These are phyloP conservation scores for Bujurquina vittata DNA, from an alignment of 2,113 vertebrate genomes.

Conservation along the genomic window DNA sequence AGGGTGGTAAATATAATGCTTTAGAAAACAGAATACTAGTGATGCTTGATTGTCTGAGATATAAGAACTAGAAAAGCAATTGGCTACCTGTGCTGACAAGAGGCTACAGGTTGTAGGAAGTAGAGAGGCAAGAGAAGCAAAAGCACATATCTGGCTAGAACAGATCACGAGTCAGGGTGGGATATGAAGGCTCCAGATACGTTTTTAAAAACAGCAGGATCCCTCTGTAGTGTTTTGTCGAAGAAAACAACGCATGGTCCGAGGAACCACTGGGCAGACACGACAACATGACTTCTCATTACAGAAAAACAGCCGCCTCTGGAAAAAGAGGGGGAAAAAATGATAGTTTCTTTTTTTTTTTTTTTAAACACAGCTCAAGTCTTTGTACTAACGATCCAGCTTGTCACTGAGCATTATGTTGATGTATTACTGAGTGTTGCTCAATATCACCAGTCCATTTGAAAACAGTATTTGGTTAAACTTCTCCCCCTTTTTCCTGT, in stretches of 20 bases:
- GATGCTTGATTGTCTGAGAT: conserved; percentile 78
- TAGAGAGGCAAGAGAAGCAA: conserved; percentile 55
- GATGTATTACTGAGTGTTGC: conserved; percentile 53
- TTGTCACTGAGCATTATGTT: conserved; percentile 43
- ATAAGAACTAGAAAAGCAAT: conserved; percentile 62
- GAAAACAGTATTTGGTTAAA: conserved; percentile 77
- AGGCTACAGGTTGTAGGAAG: conserved; percentile 64
- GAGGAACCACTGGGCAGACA: conserved; percentile 60
- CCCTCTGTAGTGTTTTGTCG: conserved; percentile 74
- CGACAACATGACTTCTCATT: conserved; percentile 64
- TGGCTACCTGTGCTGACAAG: conserved; percentile 55
- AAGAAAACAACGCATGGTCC: conserved; percentile 38
- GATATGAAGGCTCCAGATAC: conserved; percentile 26
- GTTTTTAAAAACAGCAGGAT: conserved; percentile 58
- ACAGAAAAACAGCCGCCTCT: conserved; percentile 61
- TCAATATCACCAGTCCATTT: conserved; percentile 73
- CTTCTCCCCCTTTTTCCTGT: conserved; percentile 44
- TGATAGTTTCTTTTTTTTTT: not conserved
- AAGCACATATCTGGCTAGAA: conserved; percentile 54
- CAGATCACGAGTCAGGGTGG: conserved; percentile 44
- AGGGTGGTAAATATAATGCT: conserved; percentile 52
- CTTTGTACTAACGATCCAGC: conserved; percentile 55
- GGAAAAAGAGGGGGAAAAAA: conserved; percentile 57
- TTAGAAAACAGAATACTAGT: conserved; percentile 65
- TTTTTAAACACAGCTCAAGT: conserved; percentile 52